These are phyloP conservation scores for Athalia cordata DNA, from an alignment of 2,888 invertebrate genomes.

Conservation along the genomic window DNA sequence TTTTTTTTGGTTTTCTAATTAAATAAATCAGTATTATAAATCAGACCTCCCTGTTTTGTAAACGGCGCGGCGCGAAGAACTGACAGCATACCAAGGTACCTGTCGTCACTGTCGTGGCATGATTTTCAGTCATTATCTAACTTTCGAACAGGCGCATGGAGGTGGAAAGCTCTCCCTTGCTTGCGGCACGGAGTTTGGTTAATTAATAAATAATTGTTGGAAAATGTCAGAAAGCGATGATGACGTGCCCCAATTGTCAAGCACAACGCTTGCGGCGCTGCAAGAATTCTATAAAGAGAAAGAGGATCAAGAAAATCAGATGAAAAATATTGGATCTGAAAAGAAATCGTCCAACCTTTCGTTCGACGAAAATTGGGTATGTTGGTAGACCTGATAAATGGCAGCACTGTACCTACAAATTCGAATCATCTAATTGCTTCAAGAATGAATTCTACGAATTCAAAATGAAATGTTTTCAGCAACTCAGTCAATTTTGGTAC, in stretches of 20 bases:
- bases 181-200: no score
- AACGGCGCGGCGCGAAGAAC: no score
- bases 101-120: no score
- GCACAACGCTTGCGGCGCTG: conserved; percentile 83
- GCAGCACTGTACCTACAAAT: background rate
- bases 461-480: conserved; percentile 77
- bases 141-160: no score
- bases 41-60: no score
- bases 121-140: no score
- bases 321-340: conserved; percentile 68
- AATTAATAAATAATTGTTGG: no score
- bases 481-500: conserved; percentile 99
- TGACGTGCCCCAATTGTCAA: conserved; percentile 80
- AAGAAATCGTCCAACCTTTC: conserved; percentile 72
- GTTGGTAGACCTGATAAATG: conserved; percentile 48
- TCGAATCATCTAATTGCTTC: background rate
- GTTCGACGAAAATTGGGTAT: conserved; percentile 90
- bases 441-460: background rate
- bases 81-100: no score
- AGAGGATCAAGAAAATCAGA: conserved; percentile 77
- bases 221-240: conserved; percentile 74
- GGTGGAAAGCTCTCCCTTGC: no score
- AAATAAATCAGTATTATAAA: no score
- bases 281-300: conserved; percentile 87
- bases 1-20: no score